Evolutionary conservation across 2,797 vertebrate species (phyloP).

Genomic region (Muscicapa comitata): DNA sequence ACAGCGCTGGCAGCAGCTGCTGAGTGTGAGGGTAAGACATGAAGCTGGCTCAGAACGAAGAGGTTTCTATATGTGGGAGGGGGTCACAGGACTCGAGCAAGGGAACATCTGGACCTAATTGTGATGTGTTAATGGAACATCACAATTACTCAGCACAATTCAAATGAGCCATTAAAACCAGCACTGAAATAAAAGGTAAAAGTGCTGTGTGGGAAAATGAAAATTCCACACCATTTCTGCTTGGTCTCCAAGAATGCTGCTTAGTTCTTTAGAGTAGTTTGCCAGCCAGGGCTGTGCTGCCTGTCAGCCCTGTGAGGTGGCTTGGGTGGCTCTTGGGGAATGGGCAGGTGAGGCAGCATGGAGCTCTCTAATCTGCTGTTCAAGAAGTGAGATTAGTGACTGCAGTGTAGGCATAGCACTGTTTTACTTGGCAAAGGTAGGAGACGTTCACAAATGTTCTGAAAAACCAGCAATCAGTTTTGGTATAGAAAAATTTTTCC

Average conservation of each 20-base stretch:
- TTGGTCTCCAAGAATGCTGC: background rate
- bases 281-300: background rate
- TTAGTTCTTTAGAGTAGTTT: background rate
- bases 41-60: background rate
- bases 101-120: background rate
- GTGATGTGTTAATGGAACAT: background rate
- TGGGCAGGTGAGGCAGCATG: rapidly evolving
- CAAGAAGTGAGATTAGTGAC: background rate
- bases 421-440: background rate
- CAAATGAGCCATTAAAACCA: background rate
- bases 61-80: background rate
- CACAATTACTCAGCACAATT: conserved; percentile 36
- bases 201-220: background rate
- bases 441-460: background rate
- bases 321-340: background rate
- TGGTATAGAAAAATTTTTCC: background rate
- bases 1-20: background rate
- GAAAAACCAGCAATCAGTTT: background rate
- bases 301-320: background rate
- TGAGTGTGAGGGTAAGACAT: background rate
- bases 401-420: background rate
- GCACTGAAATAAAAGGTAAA: background rate
- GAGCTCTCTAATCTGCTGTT: background rate
- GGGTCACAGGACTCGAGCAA: background rate
- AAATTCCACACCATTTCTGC: background rate